phyloP scores from a whole-genome alignment of 2,797 vertebrate species.

The Helostoma temminkii region DNA sequence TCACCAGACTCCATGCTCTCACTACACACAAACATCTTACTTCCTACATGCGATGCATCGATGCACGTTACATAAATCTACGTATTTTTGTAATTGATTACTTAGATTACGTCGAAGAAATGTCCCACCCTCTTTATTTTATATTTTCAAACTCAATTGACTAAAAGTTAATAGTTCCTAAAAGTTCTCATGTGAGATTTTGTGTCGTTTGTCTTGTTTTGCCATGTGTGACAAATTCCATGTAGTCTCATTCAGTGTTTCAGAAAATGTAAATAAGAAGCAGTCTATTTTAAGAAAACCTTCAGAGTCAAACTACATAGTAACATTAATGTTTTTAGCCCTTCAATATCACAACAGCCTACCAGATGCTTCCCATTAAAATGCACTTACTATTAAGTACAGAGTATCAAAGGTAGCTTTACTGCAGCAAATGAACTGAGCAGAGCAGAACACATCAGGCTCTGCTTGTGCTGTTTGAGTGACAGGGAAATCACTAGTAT shows the following conservation, averaged over 20 bases:
- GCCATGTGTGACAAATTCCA: background rate
- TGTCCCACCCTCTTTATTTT: too few relatives aligned
- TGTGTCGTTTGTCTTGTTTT: background rate
- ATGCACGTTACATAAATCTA: too few relatives aligned
- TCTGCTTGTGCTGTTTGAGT: slow-evolving; percentile 40
- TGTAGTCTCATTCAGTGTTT: background rate
- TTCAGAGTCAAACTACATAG: background rate
- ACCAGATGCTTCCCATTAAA: slow-evolving; percentile 10
- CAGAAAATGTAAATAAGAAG: background rate
- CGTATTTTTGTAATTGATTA: too few relatives aligned
- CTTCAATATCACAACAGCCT: slow-evolving; percentile 7
- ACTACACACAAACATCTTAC: too few relatives aligned
- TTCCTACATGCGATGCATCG: too few relatives aligned
- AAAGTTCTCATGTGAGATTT: too few relatives aligned
- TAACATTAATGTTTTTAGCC: background rate
- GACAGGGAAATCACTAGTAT: slow-evolving; percentile 40
- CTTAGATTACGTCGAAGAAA: too few relatives aligned
- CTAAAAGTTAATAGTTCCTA: background rate
- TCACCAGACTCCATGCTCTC: too few relatives aligned
- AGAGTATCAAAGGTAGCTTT: background rate
- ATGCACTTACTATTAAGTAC: slow-evolving; percentile 14
- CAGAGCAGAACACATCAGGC: slow-evolving; percentile 45
- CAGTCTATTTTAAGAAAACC: background rate
- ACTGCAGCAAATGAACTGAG: slow-evolving; percentile 19
- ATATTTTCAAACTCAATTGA: background rate